A percentile compares a stretch with the other conserved stretches of the same genome.
Conservation (phyloP, 37 sponge, comb jelly and placozoan species). For the Tethya wilhelma region DNA sequence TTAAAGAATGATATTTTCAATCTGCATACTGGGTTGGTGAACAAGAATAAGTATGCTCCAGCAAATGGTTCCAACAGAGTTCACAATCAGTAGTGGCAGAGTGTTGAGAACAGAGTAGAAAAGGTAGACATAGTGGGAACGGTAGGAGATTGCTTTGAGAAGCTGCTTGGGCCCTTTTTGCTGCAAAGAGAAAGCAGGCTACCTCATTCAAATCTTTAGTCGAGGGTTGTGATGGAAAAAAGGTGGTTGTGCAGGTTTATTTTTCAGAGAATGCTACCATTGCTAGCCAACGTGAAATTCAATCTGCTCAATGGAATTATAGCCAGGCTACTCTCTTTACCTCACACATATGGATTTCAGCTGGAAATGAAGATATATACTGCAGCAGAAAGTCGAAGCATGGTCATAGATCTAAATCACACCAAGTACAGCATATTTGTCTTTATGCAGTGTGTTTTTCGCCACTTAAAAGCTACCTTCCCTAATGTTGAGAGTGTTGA, state of each 20-base stretch:
- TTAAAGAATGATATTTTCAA: no score
- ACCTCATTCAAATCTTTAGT: constrained; percentile 1
- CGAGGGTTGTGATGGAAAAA: constrained; percentile 25
- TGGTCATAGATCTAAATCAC: constrained; percentile 40
- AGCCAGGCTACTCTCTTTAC: constrained; percentile 42
- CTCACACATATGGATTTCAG: constrained; percentile 50
- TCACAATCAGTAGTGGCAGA: constrained; percentile 30
- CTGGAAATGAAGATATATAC: no score
- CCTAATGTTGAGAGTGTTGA: constrained; percentile 17
- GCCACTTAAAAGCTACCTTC: constrained; percentile 20
- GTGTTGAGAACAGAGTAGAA: constrained; percentile 5
- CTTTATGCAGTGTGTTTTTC: constrained; percentile 46
- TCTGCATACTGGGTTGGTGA: no score
- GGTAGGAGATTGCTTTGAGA: constrained; percentile 9
- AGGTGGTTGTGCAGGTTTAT: constrained; percentile 38
- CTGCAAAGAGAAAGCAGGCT: constrained; percentile 40
- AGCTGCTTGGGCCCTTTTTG: constrained; percentile 27
- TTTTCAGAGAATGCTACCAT: constrained; percentile 49
- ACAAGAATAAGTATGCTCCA: no score
- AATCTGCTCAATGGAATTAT: constrained; percentile 40
- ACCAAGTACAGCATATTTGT: constrained; percentile 38
- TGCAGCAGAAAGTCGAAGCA: not conserved
- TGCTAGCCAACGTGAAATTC: constrained; percentile 15
- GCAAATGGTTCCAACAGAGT: constrained; percentile 1
- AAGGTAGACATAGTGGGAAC: constrained; percentile 37